Conservation (phyloP, 2,797 vertebrate species). For the Schizothorax lantsangensis region DNA sequence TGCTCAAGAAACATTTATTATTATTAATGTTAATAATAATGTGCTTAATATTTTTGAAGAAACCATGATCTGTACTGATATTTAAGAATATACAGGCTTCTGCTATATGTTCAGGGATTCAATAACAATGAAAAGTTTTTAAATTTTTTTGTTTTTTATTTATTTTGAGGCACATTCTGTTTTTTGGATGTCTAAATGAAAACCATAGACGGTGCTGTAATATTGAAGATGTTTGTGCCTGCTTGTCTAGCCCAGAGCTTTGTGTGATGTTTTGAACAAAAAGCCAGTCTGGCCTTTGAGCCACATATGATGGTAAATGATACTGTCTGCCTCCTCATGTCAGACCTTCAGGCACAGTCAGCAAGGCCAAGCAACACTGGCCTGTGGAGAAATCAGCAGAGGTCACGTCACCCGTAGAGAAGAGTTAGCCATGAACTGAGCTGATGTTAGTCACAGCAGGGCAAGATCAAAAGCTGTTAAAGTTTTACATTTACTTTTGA, state of each 20-base stretch:
- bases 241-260: conserved; percentile 16
- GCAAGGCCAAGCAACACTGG: conserved; percentile 2
- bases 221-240: not conserved
- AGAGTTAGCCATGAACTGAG: conserved; percentile 21
- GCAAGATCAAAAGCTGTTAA: not conserved
- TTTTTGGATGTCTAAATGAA: too few relatives aligned
- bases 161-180: not conserved
- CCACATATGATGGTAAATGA: conserved; percentile 38
- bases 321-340: conserved; percentile 35
- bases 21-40: not conserved
- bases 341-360: conserved; percentile 11
- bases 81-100: not conserved
- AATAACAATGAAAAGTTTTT: not conserved
- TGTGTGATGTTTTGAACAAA: conserved; percentile 29
- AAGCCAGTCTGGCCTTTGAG: conserved; percentile 39
- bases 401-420: conserved; percentile 26
- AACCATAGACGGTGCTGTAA: not conserved
- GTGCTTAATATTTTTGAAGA: not conserved
- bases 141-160: too few relatives aligned
- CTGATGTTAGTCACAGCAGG: conserved; percentile 12
- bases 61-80: not conserved
- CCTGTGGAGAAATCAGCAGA: conserved; percentile 33
- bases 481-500: conserved; percentile 11
- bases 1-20: not conserved
- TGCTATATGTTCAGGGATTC: not conserved